Conservation (phyloP, 2,113 vertebrate genomes). For the Cervus canadensis region DNA sequence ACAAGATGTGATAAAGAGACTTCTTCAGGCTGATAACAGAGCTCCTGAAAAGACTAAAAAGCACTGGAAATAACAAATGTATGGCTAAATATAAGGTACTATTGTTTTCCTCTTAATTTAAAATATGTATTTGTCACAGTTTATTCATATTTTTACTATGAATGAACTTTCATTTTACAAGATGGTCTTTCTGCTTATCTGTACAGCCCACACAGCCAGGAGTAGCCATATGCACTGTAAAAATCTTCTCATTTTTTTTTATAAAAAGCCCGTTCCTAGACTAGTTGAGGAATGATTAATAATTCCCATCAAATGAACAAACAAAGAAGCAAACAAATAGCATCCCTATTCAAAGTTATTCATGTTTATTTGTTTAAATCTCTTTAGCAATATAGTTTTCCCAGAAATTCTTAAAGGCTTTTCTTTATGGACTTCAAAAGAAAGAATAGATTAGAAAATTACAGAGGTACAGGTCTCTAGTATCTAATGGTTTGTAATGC, state of each 20-base stretch:
- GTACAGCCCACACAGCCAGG: accelerated
- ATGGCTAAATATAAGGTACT: neutral
- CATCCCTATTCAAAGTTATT: neutral
- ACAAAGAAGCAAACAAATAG: neutral
- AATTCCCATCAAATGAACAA: neutral
- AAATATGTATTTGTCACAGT: neutral
- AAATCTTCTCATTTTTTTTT: neutral
- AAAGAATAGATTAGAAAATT: neutral
- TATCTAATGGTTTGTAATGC: neutral
- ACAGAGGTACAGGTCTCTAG: neutral
- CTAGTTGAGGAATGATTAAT: neutral
- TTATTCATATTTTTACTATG: neutral
- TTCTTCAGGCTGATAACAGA: neutral
- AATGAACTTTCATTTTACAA: neutral
- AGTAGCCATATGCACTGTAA: neutral
- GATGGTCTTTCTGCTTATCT: neutral
- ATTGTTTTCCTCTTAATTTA: neutral
- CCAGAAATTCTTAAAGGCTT: neutral
- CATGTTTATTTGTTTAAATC: neutral
- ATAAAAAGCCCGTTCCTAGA: neutral
- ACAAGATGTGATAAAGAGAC: neutral
- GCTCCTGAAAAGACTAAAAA: neutral
- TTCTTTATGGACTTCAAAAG: neutral
- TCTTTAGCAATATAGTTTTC: neutral
- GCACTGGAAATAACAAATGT: neutral